A percentile compares a stretch with the other conserved stretches of the same genome.
Conservation (phyloP, 1,140 invertebrate genomes). For the Ceratitis capitata region DNA sequence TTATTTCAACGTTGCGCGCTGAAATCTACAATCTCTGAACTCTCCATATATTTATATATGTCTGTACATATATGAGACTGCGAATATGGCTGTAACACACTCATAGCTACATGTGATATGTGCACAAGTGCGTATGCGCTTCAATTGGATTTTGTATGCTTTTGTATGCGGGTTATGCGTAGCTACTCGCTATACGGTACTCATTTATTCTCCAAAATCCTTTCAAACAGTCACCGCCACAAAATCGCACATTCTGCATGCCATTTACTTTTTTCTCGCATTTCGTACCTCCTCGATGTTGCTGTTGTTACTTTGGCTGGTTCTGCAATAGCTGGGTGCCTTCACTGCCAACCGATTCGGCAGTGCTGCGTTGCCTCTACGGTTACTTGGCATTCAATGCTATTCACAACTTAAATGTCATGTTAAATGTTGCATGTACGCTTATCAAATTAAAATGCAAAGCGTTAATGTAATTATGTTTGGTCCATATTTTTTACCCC, state of each 20-base stretch:
- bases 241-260: neutral
- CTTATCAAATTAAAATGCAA: slow-evolving; percentile 28
- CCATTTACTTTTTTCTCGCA: neutral
- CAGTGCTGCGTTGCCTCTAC: neutral
- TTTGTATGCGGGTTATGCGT: neutral
- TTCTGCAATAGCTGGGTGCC: neutral
- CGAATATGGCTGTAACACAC: too few relatives aligned
- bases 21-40: neutral
- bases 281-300: neutral
- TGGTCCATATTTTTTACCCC: neutral
- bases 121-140: neutral
- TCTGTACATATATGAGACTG: neutral
- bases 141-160: neutral
- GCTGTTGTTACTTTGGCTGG: neutral
- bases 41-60: neutral
- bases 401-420: slow-evolving; percentile 21
- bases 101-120: neutral
- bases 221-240: neutral
- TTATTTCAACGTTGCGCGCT: neutral
- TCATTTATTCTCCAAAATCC: neutral
- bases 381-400: slow-evolving; percentile 10
- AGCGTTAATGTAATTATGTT: slow-evolving; percentile 22
- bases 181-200: neutral
- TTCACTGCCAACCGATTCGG: too few relatives aligned
- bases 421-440: slow-evolving; percentile 20